These are phyloP conservation scores for Origma solitaria DNA, from an alignment of 2,113 vertebrate species.

Conservation along the genomic window DNA sequence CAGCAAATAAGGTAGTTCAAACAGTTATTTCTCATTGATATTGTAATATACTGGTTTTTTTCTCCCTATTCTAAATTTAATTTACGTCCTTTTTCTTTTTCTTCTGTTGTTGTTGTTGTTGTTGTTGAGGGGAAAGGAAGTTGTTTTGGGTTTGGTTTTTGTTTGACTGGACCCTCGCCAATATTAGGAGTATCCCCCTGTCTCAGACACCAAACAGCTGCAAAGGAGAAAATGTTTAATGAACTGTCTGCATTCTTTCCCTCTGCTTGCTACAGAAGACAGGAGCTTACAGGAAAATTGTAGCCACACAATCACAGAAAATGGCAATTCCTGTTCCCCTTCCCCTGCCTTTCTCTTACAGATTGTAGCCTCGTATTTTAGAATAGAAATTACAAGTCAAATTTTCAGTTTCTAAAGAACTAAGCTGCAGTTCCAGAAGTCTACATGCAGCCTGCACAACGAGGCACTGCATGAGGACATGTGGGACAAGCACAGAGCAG, in stretches of 20 bases:
- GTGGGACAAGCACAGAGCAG: too few species aligned
- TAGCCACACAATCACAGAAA: neutral
- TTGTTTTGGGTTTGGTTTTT: neutral
- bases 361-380: neutral
- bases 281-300: neutral
- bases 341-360: neutral
- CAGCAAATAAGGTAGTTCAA: neutral
- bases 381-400: neutral
- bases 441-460: accelerated
- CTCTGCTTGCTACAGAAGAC: neutral
- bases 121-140: neutral
- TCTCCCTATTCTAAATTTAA: neutral
- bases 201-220: neutral
- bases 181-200: neutral
- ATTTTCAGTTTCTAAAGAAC: neutral
- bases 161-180: neutral
- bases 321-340: neutral
- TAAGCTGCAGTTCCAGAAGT: neutral
- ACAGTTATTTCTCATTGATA: neutral
- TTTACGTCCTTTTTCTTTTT: neutral
- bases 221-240: neutral
- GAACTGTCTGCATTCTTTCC: neutral
- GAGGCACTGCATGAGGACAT: accelerated
- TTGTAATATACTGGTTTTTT: neutral
- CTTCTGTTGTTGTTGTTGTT: neutral